Percentiles rank a stretch among this genome's conserved stretches.
Evolutionary conservation across 2,888 invertebrate species (phyloP).

Genomic region (Celastrina argiolus): DNA sequence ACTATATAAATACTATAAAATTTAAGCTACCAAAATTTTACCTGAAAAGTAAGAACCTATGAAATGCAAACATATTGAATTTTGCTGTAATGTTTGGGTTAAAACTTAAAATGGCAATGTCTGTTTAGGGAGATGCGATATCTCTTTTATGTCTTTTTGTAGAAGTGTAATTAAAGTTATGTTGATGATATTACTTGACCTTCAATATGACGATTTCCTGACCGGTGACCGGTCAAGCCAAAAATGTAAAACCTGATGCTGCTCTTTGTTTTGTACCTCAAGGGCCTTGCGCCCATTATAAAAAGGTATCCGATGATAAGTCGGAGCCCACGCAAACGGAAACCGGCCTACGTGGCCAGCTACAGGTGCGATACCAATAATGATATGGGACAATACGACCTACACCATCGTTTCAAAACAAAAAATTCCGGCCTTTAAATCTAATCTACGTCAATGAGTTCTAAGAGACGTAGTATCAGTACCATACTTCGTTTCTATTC

Average conservation of each 20-base stretch:
- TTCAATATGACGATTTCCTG: background rate
- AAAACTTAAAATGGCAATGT: background rate
- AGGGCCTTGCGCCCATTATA: background rate
- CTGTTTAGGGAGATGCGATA: background rate
- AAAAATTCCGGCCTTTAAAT: background rate
- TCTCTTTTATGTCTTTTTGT: background rate
- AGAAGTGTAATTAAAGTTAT: background rate
- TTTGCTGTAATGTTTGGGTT: too few species aligned
- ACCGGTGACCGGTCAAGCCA: constrained; percentile 7
- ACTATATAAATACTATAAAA: too few species aligned
- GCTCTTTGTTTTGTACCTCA: constrained; percentile 2
- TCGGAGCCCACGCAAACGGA: constrained; percentile 3
- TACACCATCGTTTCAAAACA: background rate
- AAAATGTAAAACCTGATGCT: constrained; percentile 2
- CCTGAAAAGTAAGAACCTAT: too few species aligned
- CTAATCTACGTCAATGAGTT: background rate
- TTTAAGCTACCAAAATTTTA: too few species aligned
- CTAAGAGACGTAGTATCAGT: background rate
- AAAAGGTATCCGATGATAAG: constrained; percentile 8
- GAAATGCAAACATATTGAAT: too few species aligned
- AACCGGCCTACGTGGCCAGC: constrained; percentile 11
- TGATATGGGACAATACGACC: constrained; percentile 4
- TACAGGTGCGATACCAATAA: constrained; percentile 1
- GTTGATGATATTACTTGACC: constrained; percentile 1
- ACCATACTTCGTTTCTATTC: background rate